phyloP scores from a whole-genome alignment of 2,797 vertebrate species.

The Limosa lapponica region DNA sequence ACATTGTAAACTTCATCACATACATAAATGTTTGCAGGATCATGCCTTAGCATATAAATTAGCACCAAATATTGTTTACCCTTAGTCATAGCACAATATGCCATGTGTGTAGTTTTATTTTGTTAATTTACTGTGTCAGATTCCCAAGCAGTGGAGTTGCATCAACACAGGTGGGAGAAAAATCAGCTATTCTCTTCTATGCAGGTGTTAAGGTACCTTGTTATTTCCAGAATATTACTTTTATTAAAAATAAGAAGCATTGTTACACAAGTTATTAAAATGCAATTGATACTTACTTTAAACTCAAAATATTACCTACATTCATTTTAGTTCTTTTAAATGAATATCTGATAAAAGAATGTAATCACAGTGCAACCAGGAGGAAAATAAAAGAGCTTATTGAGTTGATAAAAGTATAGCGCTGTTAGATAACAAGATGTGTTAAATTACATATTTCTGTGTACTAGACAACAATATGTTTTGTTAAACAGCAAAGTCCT shows the following conservation, averaged over 20 bases:
- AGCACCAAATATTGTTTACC: neutral
- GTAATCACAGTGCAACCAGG: neutral
- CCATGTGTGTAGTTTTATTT: neutral
- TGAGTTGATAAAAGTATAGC: neutral
- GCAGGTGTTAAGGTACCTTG: neutral
- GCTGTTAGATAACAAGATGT: neutral
- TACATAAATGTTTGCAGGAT: neutral
- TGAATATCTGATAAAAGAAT: constrained; percentile 24
- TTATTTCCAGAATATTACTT: neutral
- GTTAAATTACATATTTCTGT: constrained; percentile 21
- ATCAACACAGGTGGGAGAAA: neutral
- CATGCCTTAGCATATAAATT: constrained; percentile 1
- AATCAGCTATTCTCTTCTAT: neutral
- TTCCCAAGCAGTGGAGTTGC: neutral
- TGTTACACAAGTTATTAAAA: constrained; percentile 10
- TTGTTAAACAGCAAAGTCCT: neutral
- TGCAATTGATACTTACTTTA: neutral
- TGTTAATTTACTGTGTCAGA: neutral
- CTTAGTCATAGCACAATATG: neutral
- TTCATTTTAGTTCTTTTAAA: neutral
- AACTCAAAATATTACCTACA: neutral
- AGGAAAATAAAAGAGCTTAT: constrained; percentile 19
- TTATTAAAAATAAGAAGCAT: neutral
- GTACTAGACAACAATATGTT: neutral
- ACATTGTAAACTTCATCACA: neutral